Base-by-base conservation (phyloP, 2,888 invertebrate species). In the Coremacera marginata region DNA sequence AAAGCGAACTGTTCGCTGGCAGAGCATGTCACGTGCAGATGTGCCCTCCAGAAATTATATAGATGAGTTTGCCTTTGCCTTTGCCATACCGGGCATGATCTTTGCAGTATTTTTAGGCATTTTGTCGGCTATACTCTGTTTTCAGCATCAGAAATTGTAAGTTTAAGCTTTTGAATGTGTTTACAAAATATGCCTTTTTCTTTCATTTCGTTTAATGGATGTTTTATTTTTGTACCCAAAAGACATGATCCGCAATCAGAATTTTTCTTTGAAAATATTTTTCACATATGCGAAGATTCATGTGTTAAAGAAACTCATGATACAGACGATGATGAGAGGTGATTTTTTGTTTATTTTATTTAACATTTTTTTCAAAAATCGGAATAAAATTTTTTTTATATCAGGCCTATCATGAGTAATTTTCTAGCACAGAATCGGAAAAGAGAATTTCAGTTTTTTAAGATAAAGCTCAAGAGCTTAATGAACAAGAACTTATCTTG, bases 141-240 rank as follows among this genome's bases (percentile, higher is more conserved):
- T 95, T 81, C 93, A 94, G 82, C 93, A 94, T 84, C 94, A 94
- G 81, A 93, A 94, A 85, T 91, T 94, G 95, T 95, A 89, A 94
- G 95, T 31, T 22, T 3, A 34, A 22, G 31, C 25, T 70, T 63
- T 52, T 22, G 7, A 4, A 19, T 31, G 55, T n/a, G 4, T 55
- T 55, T 71, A 8, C 19, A 51, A 9, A 70, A 77, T 70, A 31
- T 44, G 68, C 60, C 71, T 8, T 60, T 27, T 19, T 57, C 19
- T 27, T 70, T 62, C 1, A 62, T 75, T 76, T 78, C 57, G 78
- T 72, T 73, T 62, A 73, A 71, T 81, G 75, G 82, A 81, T 78
- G 78, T 75, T 71, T 79, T 80, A 77, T 73, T 78, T 78, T 79
- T 70, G 11, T 22, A 27, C 16, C 8, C n/a, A 37, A 5, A 62